Evolutionary conservation across 2,113 vertebrate species (phyloP), one percentile per base, ranked within the genome.

Genomic region (Tragelaphus strepsiceros): DNA sequence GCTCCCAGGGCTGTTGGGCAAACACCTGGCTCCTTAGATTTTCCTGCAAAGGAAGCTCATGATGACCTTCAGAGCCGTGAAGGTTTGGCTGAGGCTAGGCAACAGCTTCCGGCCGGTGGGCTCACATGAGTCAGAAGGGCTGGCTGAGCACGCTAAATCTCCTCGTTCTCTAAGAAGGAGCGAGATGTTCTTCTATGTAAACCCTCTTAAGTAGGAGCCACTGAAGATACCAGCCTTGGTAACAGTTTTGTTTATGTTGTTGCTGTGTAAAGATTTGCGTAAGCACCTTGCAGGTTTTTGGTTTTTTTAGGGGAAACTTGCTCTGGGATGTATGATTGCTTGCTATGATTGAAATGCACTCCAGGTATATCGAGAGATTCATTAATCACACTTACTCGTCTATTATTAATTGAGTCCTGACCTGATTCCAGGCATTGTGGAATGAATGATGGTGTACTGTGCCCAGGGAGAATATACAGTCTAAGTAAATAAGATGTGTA

Each of bases 21-120:
- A 88, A 94, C 24, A 86, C 82, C 84, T 94, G 93, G 49, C n/a
- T 97, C 78, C 49, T 96, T 92, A 74, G 35, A 32, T 84, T 96
- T 96, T 82, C 64, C 64, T 58, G 22, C 61, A 6, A 53, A 86
- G 54, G 84, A 84, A 81, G 32, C 39, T 87, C 12, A 12, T 4
- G 1, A 67, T 84, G 90, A 92, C 58, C 96, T 94, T 90, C 49
- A 62, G 85, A 88, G n/a, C 46, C 3, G 0, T 11, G 30, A 80
- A 35, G 53, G 11, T 54, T 77, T 59, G 26, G 11, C 58, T 13
- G 71, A 43, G 19, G 3, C 49, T 56, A 59, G 24, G 59, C 64
- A 32, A 74, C 7, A 35, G 5, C 64, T 46, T 74, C 16, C 2
- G 7, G 9, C 35, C 53, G 13, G 28, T 71, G 51, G 67, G 56